Conservation (phyloP, 2,113 vertebrate genomes). For the Aleadryas rufinucha region DNA sequence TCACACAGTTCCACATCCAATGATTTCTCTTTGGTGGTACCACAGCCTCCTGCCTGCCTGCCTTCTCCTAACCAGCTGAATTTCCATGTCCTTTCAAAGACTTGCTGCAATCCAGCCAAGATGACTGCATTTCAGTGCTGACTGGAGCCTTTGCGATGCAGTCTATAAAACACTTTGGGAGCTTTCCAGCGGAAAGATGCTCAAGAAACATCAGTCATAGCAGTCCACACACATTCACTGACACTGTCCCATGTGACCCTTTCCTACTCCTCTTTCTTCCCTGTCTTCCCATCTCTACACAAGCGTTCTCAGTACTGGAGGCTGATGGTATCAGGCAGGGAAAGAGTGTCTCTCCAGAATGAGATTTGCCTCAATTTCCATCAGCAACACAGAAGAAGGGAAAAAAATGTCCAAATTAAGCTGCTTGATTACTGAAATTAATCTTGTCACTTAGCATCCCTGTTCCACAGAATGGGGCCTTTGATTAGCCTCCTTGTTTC, state of each 20-base stretch:
- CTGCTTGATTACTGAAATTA: constrained; percentile 81
- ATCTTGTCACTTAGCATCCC: constrained; percentile 76
- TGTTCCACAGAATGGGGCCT: constrained; percentile 71
- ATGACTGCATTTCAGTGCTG: constrained; percentile 34
- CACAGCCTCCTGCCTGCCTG: background rate
- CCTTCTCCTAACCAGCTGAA: background rate
- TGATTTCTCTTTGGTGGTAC: background rate
- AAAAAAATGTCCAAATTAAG: constrained; percentile 74
- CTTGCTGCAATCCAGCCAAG: constrained; percentile 30
- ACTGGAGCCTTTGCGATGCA: constrained; percentile 4
- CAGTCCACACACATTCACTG: background rate
- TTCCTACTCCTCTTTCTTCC: background rate
- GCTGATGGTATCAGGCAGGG: constrained; percentile 1
- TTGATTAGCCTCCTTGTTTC: constrained; percentile 80
- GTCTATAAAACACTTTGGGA: constrained; percentile 38
- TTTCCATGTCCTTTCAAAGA: constrained; percentile 28
- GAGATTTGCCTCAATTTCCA: constrained; percentile 73
- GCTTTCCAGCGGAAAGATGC: constrained; percentile 27
- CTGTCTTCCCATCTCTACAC: background rate
- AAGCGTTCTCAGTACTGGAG: background rate
- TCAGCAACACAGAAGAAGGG: constrained; percentile 62
- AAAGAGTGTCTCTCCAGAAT: constrained; percentile 56
- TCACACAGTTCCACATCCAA: background rate
- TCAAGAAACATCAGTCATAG: background rate
- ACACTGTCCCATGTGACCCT: background rate